Percentiles rank a stretch among this genome's conserved stretches.
These are phyloP conservation scores for Euphydryas editha DNA, from an alignment of 2,888 invertebrate genomes.

Conservation along the genomic window DNA sequence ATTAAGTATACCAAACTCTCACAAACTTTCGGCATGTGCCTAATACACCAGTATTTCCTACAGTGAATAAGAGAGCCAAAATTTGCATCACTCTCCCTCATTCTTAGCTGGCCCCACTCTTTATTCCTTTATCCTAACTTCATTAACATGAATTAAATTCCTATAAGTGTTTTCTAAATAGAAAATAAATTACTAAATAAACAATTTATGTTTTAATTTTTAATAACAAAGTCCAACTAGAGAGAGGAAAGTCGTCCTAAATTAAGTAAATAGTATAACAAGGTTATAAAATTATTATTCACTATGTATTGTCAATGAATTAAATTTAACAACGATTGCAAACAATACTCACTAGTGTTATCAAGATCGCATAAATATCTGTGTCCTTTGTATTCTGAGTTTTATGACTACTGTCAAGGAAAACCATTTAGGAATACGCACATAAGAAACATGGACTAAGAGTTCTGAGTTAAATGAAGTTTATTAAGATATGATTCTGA, in stretches of 20 bases:
- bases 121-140: too few relatives aligned
- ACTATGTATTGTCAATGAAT: slow-evolving; percentile 54
- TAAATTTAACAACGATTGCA: slow-evolving; percentile 59
- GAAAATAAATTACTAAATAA: too few relatives aligned
- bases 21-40: too few relatives aligned
- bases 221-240: too few relatives aligned
- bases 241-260: not conserved
- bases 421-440: slow-evolving; percentile 68
- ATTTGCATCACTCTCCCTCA: too few relatives aligned
- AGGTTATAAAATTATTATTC: slow-evolving; percentile 59
- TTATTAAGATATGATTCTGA: slow-evolving; percentile 11
- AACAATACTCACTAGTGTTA: slow-evolving; percentile 61
- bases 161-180: too few relatives aligned
- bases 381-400: slow-evolving; percentile 65
- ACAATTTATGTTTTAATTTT: too few relatives aligned
- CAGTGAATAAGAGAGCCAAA: too few relatives aligned
- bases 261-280: slow-evolving; percentile 40
- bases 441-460: slow-evolving; percentile 64
- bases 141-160: too few relatives aligned
- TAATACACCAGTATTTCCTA: too few relatives aligned
- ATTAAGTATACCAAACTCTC: too few relatives aligned
- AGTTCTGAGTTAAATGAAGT: slow-evolving; percentile 54
- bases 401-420: slow-evolving; percentile 63
- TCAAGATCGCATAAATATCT: slow-evolving; percentile 67
- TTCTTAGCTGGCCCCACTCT: too few relatives aligned